These are phyloP conservation scores for Heliconius charithonia DNA, from an alignment of 2,888 invertebrate species.

Conservation along the genomic window DNA sequence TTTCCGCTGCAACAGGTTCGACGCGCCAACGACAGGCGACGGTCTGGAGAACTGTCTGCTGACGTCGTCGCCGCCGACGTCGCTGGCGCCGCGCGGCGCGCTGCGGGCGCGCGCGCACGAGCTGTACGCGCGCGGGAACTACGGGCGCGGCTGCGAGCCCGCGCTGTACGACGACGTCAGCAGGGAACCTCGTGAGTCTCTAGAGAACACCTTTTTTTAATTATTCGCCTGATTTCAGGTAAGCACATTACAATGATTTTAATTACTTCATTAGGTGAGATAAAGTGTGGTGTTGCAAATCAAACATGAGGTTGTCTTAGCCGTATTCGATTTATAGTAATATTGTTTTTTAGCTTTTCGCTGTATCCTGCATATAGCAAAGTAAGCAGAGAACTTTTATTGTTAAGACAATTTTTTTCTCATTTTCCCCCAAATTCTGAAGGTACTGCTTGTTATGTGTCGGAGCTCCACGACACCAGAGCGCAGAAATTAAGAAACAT, in stretches of 20 bases:
- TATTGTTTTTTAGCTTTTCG: background rate
- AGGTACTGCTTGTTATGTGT: too few relatives aligned
- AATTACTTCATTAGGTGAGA: too few relatives aligned
- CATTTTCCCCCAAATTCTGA: too few relatives aligned
- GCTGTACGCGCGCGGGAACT: constrained; percentile 91
- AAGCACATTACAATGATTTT: too few relatives aligned
- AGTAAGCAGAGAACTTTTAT: too few relatives aligned
- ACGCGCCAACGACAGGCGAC: constrained; percentile 85
- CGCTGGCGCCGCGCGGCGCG: constrained; percentile 83
- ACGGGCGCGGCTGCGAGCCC: constrained; percentile 91
- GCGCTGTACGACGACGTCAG: constrained; percentile 79
- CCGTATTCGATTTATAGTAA: too few relatives aligned
- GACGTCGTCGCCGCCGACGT: constrained; percentile 86
- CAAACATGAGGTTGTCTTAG: too few relatives aligned
- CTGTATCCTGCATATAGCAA: background rate
- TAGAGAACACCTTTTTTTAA: background rate
- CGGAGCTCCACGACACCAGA: too few relatives aligned
- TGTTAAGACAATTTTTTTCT: too few relatives aligned
- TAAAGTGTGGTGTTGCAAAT: background rate
- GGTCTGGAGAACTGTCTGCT: constrained; percentile 90
- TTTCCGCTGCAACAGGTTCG: constrained; percentile 80
- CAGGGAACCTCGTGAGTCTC: constrained; percentile 61
- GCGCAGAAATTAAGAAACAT: too few relatives aligned
- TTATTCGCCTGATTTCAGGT: too few relatives aligned
- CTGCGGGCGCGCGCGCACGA: constrained; percentile 87